Base-by-base conservation (phyloP, 2,797 vertebrate species). In the Tragopan temminckii region DNA sequence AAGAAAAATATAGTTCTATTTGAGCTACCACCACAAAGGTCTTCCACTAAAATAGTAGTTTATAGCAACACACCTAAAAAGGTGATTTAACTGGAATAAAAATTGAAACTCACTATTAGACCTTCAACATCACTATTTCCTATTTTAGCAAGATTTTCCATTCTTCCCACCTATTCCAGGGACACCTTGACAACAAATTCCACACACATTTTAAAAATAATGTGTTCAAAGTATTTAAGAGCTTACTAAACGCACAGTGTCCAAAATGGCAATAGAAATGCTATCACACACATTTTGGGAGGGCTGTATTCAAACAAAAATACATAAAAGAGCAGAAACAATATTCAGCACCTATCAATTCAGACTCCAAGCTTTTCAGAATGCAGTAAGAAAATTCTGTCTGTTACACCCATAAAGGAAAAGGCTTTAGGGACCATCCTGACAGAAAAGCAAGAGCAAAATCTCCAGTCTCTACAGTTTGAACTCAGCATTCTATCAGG, bases 301-400 rank as follows among this genome's bases (percentile, higher is more conserved):
- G 33, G 11, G 35, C 7, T 53, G 2, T 13, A 62, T 40, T 35
- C 69, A 18, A 27, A 43, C 21, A 6, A 5, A 40, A 5, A 31
- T 3, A n/a, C 3, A 14, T 25, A 58, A 31, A 2, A 76, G 9
- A 23, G 19, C 14, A 72, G 33, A 75, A 92, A 48, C 13, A 68
- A 59, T 38, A 81, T 61, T 29, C 53, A 52, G n/a, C n/a, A 36
- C 5, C 74, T 75, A 24, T 55, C 62, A 85, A 16, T 13, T 64
- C 35, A 55, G 58, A 25, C 14, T 70, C 35, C 21, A 80, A 35
- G 36, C 25, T 82, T 75, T 62, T 69, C 31, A 57, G 18, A 42
- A 31, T 0, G 0, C 8, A 6, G 0, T 59, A 68, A 63, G 61
- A 38, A 85, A 45, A 69, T 18, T 13, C 27, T 2, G 7, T 40